These are phyloP conservation scores for Lepidonotus clava DNA, from an alignment of 2,888 invertebrate genomes.

Conservation along the genomic window DNA sequence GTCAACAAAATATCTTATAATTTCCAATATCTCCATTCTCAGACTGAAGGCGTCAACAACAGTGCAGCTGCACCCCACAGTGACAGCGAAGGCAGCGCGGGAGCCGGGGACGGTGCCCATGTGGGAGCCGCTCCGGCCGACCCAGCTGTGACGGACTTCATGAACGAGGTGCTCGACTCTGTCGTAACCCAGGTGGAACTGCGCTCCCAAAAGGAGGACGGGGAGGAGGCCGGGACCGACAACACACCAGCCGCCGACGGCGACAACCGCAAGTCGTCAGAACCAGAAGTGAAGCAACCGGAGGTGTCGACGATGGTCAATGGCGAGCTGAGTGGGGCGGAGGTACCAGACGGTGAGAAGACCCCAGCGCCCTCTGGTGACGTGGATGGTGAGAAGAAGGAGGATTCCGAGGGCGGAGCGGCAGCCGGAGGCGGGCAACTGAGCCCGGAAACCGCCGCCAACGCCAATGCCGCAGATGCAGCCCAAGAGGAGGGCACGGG, in stretches of 20 bases:
- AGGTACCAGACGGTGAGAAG: not conserved
- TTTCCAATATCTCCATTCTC: too few species aligned
- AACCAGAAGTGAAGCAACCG: not conserved
- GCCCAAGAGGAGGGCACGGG: slow-evolving; percentile 31
- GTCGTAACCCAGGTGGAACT: slow-evolving; percentile 52
- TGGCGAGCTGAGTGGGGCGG: slow-evolving; percentile 22
- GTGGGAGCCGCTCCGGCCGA: slow-evolving; percentile 46
- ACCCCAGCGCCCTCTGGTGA: not conserved
- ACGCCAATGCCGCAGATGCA: slow-evolving; percentile 3
- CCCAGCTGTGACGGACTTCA: slow-evolving; percentile 61
- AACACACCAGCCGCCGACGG: not conserved
- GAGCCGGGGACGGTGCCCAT: slow-evolving; percentile 52
- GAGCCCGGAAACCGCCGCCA: not conserved
- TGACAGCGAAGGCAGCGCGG: slow-evolving; percentile 44
- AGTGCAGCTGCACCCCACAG: slow-evolving; percentile 1
- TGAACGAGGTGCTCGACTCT: slow-evolving; percentile 64
- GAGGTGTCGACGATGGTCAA: not conserved
- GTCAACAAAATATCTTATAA: too few species aligned
- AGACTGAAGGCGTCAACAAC: slow-evolving; percentile 3
- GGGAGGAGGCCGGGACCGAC: not conserved
- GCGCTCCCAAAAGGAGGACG: not conserved
- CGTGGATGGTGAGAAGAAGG: slow-evolving; percentile 50
- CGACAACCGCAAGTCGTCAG: not conserved
- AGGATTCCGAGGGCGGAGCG: slow-evolving; percentile 46
- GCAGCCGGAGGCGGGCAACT: not conserved